Percentiles rank a stretch among this genome's conserved stretches.
These are phyloP conservation scores for Sicus ferrugineus DNA, from an alignment of 2,888 invertebrate species.

Conservation along the genomic window DNA sequence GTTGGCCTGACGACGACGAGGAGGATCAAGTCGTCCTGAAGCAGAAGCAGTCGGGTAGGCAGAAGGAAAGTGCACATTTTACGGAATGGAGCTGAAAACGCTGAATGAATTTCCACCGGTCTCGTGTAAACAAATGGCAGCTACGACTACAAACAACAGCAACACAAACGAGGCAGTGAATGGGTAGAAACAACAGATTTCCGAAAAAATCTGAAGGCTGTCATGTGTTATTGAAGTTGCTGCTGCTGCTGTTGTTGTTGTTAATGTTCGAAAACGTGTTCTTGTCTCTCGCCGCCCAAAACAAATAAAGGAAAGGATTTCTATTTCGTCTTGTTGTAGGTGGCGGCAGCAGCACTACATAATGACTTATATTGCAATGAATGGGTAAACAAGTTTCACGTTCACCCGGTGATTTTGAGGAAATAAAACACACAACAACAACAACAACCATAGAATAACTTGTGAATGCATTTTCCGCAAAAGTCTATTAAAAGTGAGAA, in stretches of 20 bases:
- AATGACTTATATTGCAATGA: constrained; percentile 9
- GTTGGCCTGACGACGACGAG: constrained; percentile 12
- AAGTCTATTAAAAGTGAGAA: constrained; percentile 37
- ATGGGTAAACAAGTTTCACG: constrained; percentile 30
- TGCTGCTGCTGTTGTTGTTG: constrained; percentile 24
- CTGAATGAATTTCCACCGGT: constrained; percentile 23
- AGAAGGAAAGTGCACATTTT: not conserved
- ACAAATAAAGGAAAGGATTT: constrained; percentile 34
- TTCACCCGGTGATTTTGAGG: constrained; percentile 29
- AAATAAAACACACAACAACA: constrained; percentile 5
- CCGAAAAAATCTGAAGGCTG: constrained; percentile 8
- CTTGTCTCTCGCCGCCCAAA: constrained; percentile 37
- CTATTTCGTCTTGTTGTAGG: constrained; percentile 26
- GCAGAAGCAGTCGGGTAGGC: not conserved
- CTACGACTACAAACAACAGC: constrained; percentile 15
- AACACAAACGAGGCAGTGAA: not conserved
- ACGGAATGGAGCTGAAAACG: constrained; percentile 1
- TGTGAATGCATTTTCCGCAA: constrained; percentile 25
- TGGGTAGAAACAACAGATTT: constrained; percentile 7
- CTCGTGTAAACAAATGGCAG: constrained; percentile 36
- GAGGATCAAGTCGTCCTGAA: not conserved
- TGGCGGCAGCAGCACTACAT: constrained; percentile 21
- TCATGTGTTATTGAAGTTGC: constrained; percentile 26
- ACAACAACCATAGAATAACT: constrained; percentile 1
- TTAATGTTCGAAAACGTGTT: constrained; percentile 12